phyloP scores from a whole-genome alignment of 2,888 invertebrate genomes.

The Polyploca ridens region DNA sequence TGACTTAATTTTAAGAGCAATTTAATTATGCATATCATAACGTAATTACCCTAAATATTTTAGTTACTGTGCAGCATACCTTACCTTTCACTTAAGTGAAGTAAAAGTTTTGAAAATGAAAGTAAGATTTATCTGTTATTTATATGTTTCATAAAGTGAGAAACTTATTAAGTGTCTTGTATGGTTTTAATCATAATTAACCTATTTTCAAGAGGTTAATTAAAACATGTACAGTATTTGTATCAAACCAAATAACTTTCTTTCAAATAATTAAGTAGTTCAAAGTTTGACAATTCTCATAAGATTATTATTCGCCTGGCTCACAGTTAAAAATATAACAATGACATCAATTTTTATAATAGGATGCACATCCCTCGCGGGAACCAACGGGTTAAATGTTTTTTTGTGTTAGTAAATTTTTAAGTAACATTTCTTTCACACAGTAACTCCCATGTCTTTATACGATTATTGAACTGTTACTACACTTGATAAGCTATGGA shows the following conservation, averaged over 20 bases:
- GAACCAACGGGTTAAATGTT: no score
- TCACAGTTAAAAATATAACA: no score
- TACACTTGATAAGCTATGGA: no score
- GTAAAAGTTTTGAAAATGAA: constrained; percentile 60
- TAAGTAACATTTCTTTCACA: not conserved
- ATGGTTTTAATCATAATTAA: not conserved
- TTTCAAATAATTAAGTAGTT: not conserved
- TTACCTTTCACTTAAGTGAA: constrained; percentile 41
- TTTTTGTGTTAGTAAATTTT: no score
- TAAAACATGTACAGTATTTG: no score
- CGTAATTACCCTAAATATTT: not conserved
- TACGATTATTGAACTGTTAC: no score
- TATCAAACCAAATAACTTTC: no score
- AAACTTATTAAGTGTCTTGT: not conserved
- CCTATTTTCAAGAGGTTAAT: no score
- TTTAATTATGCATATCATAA: not conserved
- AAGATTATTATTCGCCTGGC: no score
- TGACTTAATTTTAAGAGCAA: not conserved
- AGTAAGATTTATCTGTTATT: constrained; percentile 42
- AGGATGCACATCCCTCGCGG: no score
- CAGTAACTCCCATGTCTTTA: no score
- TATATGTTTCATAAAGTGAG: constrained; percentile 35
- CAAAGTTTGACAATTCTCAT: not conserved
- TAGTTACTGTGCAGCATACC: not conserved
- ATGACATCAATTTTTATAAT: no score